Conservation (phyloP, 1,140 invertebrate genomes). For the Doryteuthis pealeii region DNA sequence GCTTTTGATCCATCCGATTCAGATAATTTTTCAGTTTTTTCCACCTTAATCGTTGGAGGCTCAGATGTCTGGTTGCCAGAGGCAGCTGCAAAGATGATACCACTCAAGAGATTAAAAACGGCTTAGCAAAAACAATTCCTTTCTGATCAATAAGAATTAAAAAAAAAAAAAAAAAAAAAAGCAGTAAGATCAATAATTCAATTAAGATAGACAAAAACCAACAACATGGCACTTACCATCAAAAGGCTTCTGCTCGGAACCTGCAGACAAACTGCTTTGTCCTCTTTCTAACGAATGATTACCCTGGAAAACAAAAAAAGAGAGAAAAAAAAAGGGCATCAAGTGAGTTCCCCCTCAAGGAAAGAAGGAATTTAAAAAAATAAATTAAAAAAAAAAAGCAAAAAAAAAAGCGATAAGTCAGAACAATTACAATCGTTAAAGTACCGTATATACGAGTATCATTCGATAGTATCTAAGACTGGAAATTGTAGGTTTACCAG, state of each 20-base stretch:
- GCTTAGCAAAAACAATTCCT: not conserved
- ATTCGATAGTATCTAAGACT: no score
- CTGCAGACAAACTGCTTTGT: conserved; percentile 11
- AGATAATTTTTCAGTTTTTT: conserved; percentile 19
- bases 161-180: conserved; percentile 11
- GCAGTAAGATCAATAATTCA: not conserved
- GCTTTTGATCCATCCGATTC: conserved; percentile 1
- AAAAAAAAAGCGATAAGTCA: no score
- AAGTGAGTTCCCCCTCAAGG: no score
- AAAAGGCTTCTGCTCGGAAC: conserved; percentile 14
- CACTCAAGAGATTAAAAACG: no score
- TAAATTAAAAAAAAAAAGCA: no score
- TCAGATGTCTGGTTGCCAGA: conserved; percentile 2
- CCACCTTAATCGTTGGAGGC: conserved; percentile 17
- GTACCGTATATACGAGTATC: no score
- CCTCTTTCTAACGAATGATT: conserved; percentile 11
- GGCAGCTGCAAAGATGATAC: not conserved
- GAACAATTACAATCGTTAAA: no score
- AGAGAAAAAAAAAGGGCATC: not conserved
- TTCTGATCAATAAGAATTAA: not conserved
- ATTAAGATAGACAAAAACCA: not conserved
- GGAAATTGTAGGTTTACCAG: no score
- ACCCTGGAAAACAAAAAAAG: not conserved
- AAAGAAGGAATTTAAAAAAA: no score
- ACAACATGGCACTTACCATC: conserved; percentile 10